Evolutionary conservation across 2,113 vertebrate genomes (phyloP).

Genomic region (Eira barbara): DNA sequence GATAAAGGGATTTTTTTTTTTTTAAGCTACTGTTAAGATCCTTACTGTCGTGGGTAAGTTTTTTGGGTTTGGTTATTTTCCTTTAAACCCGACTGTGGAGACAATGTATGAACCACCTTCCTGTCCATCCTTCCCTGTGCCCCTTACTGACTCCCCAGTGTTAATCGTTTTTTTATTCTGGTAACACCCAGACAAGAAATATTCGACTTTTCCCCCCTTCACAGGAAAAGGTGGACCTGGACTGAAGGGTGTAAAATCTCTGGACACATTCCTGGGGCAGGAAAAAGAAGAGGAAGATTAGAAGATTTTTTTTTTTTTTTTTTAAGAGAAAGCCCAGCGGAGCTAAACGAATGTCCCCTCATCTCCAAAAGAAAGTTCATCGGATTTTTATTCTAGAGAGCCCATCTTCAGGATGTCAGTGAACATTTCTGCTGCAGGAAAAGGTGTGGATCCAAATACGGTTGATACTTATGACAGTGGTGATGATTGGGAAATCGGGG

Average conservation of each 20-base stretch:
- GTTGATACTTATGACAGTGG: conserved; percentile 92
- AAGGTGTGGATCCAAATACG: conserved; percentile 90
- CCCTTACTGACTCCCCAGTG: conserved; percentile 65
- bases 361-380: conserved; percentile 87
- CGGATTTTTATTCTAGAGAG: conserved; percentile 87
- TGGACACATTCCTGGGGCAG: conserved; percentile 76
- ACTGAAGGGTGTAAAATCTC: conserved; percentile 79
- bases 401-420: conserved; percentile 91
- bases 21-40: conserved; percentile 61
- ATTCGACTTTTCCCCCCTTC: conserved; percentile 81
- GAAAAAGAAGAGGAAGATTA: conserved; percentile 76
- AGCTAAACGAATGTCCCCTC: conserved; percentile 91
- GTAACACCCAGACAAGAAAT: conserved; percentile 81
- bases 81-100: conserved; percentile 63
- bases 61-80: conserved; percentile 68
- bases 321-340: conserved; percentile 79
- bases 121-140: conserved; percentile 47
- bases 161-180: conserved; percentile 76
- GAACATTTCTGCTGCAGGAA: conserved; percentile 88
- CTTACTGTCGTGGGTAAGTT: neutral
- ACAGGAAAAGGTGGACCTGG: conserved; percentile 85
- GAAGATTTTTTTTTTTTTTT: conserved; percentile 72
- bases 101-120: conserved; percentile 55
- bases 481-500: conserved; percentile 92
- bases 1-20: conserved; percentile 54